These are phyloP conservation scores for Xestia xanthographa DNA, from an alignment of 2,888 invertebrate genomes.

Conservation along the genomic window DNA sequence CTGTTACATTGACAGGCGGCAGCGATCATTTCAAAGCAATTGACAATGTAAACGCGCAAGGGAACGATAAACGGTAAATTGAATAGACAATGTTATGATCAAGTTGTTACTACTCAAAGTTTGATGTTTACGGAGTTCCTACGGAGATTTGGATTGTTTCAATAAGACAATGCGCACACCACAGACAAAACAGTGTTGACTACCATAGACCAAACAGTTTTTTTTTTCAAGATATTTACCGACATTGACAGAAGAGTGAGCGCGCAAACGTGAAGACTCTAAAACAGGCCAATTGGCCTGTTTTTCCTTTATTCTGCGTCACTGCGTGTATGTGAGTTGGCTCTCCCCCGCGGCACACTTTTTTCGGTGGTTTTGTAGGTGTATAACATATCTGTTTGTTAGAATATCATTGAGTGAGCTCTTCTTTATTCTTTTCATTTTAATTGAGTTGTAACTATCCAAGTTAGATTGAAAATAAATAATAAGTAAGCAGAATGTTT, in stretches of 20 bases:
- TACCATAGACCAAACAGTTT: background rate
- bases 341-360: too few species aligned
- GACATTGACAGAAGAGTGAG: background rate
- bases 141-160: conserved; percentile 50
- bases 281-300: too few species aligned
- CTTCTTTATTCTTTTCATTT: background rate
- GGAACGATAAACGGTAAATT: conserved; percentile 65
- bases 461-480: background rate
- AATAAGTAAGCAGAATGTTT: background rate
- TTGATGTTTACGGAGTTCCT: conserved; percentile 54
- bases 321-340: too few species aligned
- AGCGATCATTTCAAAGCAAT: conserved; percentile 56
- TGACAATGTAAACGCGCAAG: conserved; percentile 55
- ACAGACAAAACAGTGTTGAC: conserved; percentile 17
- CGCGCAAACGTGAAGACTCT: too few species aligned
- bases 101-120: conserved; percentile 49
- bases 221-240: too few species aligned
- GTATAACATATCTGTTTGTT: too few species aligned
- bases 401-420: too few species aligned
- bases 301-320: too few species aligned
- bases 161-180: background rate
- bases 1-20: conserved; percentile 56
- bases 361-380: too few species aligned
- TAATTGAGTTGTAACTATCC: background rate
- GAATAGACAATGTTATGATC: conserved; percentile 67